phyloP scores from a whole-genome alignment of 2,113 vertebrate genomes.

The Cardinalis cardinalis region DNA sequence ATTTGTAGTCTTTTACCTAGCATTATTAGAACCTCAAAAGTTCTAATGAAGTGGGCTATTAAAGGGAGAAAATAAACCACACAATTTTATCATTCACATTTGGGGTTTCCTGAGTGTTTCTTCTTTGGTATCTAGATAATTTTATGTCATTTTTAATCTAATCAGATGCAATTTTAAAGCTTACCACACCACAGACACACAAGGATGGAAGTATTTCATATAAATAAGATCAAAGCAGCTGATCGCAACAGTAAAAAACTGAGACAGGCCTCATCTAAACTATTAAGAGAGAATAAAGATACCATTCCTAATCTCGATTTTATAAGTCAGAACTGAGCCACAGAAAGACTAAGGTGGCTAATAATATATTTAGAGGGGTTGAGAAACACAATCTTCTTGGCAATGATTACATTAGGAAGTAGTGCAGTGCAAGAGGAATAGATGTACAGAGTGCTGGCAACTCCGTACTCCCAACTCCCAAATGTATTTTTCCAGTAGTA shows the following conservation, averaged over 20 bases:
- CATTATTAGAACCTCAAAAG: background rate
- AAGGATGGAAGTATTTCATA: background rate
- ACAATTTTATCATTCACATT: background rate
- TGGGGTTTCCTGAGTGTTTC: background rate
- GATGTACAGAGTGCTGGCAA: background rate
- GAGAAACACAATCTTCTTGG: background rate
- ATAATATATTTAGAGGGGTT: background rate
- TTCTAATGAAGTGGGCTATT: background rate
- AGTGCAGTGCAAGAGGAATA: background rate
- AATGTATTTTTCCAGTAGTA: background rate
- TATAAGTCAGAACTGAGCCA: background rate
- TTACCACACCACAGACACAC: background rate
- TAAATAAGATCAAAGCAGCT: background rate
- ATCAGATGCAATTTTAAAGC: background rate
- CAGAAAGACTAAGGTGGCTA: background rate
- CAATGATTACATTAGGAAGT: background rate
- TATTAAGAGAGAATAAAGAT: background rate
- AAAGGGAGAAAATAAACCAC: background rate
- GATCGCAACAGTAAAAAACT: background rate
- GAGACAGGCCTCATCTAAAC: background rate
- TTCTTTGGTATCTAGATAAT: background rate
- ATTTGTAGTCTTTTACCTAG: background rate
- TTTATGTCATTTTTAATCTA: background rate
- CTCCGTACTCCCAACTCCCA: background rate
- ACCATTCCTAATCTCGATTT: background rate